Evolutionary conservation across 2,888 invertebrate species (phyloP).

Genomic region (Melikaiella ostensackeni): DNA sequence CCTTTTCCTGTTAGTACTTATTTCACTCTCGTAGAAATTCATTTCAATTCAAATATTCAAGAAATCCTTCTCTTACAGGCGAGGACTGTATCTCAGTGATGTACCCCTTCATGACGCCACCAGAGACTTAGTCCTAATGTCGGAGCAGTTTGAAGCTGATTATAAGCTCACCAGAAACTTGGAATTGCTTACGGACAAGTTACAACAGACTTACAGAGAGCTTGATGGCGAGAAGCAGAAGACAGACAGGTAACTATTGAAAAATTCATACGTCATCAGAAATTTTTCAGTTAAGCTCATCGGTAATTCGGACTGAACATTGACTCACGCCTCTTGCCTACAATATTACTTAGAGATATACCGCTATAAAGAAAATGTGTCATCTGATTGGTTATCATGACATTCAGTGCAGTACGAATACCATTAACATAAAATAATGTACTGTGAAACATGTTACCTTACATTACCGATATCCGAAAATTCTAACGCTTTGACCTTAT

Average conservation of each 20-base stretch:
- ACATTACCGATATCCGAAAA: too few species aligned
- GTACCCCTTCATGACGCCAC: constrained; percentile 98
- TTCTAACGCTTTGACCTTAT: too few species aligned
- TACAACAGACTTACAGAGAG: constrained; percentile 96
- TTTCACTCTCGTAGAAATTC: background rate
- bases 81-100: constrained; percentile 95
- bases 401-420: too few species aligned
- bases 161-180: constrained; percentile 96
- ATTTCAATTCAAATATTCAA: background rate
- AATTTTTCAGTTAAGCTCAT: too few species aligned
- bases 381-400: too few species aligned
- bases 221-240: constrained; percentile 96
- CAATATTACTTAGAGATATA: too few species aligned
- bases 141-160: constrained; percentile 98
- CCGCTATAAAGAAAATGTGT: too few species aligned
- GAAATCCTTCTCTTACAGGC: constrained; percentile 78
- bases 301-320: too few species aligned
- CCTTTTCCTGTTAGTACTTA: background rate
- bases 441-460: too few species aligned
- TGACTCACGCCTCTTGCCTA: too few species aligned
- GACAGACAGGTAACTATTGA: constrained; percentile 88
- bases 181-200: constrained; percentile 95
- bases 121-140: constrained; percentile 95
- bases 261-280: background rate
- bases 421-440: too few species aligned